Conservation (phyloP, 2,113 vertebrate species). For the Rhea pennata region DNA sequence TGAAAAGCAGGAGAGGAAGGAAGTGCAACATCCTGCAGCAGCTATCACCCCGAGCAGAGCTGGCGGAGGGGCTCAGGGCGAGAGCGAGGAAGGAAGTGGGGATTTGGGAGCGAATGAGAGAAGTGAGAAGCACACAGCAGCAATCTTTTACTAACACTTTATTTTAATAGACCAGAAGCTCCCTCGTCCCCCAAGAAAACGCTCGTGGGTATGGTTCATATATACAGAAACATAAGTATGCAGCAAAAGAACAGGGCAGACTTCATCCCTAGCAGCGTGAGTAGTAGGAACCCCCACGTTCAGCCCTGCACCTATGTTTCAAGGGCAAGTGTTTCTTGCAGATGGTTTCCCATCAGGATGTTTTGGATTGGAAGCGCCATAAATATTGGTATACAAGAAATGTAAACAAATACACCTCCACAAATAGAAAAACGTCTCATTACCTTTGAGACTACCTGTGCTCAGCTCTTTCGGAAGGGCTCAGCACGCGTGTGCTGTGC, state of each 20-base stretch:
- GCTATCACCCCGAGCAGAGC: rapidly evolving
- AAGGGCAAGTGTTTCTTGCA: neutral
- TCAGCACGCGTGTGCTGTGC: rapidly evolving
- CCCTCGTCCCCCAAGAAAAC: rapidly evolving
- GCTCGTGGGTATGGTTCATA: rapidly evolving
- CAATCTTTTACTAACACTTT: neutral
- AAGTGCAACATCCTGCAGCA: neutral
- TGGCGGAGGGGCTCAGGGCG: neutral
- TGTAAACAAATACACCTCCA: neutral
- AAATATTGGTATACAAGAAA: neutral
- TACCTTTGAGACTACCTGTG: neutral
- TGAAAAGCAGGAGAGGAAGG: neutral
- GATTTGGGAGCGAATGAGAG: neutral
- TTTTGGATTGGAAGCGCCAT: neutral
- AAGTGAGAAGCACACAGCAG: neutral
- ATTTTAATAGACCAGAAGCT: neutral
- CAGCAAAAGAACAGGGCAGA: neutral
- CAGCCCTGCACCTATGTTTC: neutral
- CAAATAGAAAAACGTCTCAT: neutral
- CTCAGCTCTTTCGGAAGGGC: neutral
- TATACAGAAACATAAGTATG: too few species aligned
- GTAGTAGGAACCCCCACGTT: neutral
- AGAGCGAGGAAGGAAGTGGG: neutral
- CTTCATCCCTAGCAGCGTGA: rapidly evolving
- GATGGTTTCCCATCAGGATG: neutral